Evolutionary conservation across 2,797 vertebrate species (phyloP), one percentile per base, ranked within the genome.

Genomic region (Spondyliosoma cantharus): DNA sequence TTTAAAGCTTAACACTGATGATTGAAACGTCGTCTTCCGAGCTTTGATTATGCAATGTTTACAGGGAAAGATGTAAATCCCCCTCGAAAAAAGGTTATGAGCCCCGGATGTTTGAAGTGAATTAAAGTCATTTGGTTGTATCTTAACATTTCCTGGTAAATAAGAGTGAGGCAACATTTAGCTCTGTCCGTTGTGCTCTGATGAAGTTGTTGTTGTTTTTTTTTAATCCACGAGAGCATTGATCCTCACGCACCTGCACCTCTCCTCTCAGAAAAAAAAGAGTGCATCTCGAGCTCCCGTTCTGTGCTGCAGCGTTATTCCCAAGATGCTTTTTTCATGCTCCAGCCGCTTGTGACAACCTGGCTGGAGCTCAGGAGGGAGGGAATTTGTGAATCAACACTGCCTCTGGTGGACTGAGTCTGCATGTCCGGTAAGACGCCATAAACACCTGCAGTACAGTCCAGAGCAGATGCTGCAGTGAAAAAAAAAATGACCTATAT

Each of bases 361-460:
- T 63, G 67, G 56, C 74, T 60, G 24, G 59, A 77, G 70, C 70
- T 52, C 54, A 6, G 16, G 62, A 19, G 46, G 32, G 32, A 37
- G 32, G 32, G 13, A n/a, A 92, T 94, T 79, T 80, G 17, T 91
- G 84, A 92, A 82, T 83, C 92, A 93, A 95, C 87, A 88, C 84
- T 93, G 94, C 94, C 92, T 69, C 93, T 77, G 66, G 90, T 92
- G 94, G 93, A 32, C 60, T 11, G 29, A 74, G 12, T 11, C 16
- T 24, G 66, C n/a, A 86, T 63, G 48, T 65, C 45, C 65, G 69
- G 37, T 37, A 54, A 64, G 37, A 46, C 61, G 56, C 60, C 32
- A 63, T 14, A 71, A 87, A 86, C 88, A 90, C 86, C 90, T 91
- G 86, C 91, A 89, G 86, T 77, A 82, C 75, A 82, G 76, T 74